Evolutionary conservation across 2,113 vertebrate genomes (phyloP).

Genomic region (Meles meles): DNA sequence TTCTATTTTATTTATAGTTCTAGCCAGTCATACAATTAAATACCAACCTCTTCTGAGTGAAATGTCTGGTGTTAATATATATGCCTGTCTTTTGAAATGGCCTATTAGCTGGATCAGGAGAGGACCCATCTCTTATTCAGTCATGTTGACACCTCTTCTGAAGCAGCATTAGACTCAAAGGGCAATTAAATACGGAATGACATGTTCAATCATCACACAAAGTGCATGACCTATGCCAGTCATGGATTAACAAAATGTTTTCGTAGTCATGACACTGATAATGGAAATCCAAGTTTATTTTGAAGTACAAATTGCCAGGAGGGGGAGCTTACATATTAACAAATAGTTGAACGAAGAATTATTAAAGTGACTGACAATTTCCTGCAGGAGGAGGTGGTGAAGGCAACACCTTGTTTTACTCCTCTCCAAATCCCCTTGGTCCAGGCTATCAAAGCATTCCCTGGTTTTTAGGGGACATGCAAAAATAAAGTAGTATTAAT

Average conservation of each 20-base stretch:
- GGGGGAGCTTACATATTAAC: neutral
- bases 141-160: neutral
- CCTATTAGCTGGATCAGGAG: neutral
- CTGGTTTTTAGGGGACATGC: neutral
- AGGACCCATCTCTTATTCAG: neutral
- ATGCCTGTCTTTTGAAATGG: neutral
- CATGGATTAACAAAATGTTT: slow-evolving; percentile 8
- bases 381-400: neutral
- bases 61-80: neutral
- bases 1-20: neutral
- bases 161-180: neutral
- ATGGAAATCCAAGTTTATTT: slow-evolving; percentile 24
- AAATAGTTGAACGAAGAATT: neutral
- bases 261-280: neutral
- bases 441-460: neutral
- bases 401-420: neutral
- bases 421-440: neutral
- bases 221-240: neutral
- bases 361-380: neutral
- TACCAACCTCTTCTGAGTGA: neutral
- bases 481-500: slow-evolving; percentile 14
- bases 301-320: neutral
- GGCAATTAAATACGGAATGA: slow-evolving; percentile 11
- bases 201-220: neutral
- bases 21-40: neutral